These are phyloP conservation scores for Fissipunctia ypsillon DNA, from an alignment of 2,888 invertebrate species.

Conservation along the genomic window DNA sequence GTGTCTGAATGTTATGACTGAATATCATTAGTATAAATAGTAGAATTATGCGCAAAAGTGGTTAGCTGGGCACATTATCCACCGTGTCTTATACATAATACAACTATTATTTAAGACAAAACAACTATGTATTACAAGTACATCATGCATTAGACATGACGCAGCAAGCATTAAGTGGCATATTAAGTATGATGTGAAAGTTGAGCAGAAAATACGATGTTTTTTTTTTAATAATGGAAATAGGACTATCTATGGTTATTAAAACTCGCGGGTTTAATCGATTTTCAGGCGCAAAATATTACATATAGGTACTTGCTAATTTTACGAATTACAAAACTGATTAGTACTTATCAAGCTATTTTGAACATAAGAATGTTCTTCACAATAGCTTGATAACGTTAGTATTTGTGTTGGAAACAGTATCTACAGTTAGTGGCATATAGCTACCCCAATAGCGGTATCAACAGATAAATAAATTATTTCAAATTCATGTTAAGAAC, in stretches of 20 bases:
- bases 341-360: neutral
- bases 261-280: neutral
- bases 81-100: neutral
- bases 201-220: neutral
- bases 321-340: neutral
- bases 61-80: neutral
- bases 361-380: no score
- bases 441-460: neutral
- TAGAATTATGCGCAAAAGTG: neutral
- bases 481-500: neutral
- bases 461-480: neutral
- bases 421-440: neutral
- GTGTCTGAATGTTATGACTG: neutral
- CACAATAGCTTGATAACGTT: constrained; percentile 3
- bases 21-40: neutral
- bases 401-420: neutral
- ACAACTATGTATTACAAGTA: neutral
- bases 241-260: neutral
- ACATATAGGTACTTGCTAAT: neutral
- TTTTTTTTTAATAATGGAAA: neutral
- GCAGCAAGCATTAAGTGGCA: neutral
- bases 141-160: neutral
- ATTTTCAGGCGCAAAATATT: neutral
- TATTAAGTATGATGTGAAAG: neutral
- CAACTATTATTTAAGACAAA: constrained; percentile 4